Evolutionary conservation across 2,888 invertebrate species (phyloP).

Genomic region (Drosophila quinaria): DNA sequence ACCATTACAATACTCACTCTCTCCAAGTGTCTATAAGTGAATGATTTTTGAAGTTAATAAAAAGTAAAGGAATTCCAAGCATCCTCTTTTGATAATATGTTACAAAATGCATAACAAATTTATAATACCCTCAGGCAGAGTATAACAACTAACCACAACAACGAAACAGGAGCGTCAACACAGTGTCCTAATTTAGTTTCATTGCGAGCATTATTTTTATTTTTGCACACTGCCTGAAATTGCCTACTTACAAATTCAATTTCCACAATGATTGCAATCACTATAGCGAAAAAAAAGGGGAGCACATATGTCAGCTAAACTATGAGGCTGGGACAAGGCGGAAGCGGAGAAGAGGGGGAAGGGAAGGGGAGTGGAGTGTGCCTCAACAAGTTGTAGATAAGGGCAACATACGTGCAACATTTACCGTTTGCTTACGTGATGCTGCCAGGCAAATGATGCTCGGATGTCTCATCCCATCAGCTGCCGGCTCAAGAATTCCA

Average conservation of each 20-base stretch:
- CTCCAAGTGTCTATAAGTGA: too few relatives aligned
- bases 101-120: background rate
- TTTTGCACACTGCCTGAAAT: slow-evolving; percentile 54
- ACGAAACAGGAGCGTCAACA: slow-evolving; percentile 20
- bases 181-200: slow-evolving; percentile 64
- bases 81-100: background rate
- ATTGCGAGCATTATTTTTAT: slow-evolving; percentile 69
- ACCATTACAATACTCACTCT: too few relatives aligned
- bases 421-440: slow-evolving; percentile 68
- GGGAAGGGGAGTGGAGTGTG: background rate
- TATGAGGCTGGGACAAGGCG: background rate
- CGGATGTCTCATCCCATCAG: slow-evolving; percentile 17
- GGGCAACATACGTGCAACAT: slow-evolving; percentile 64
- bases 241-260: slow-evolving; percentile 76
- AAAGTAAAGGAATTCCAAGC: too few relatives aligned
- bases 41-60: too few relatives aligned
- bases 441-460: slow-evolving; percentile 42
- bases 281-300: slow-evolving; percentile 34
- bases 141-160: slow-evolving; percentile 21
- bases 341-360: background rate
- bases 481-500: background rate
- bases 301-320: slow-evolving; percentile 38
- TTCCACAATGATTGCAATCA: slow-evolving; percentile 74
- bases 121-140: background rate
- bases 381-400: slow-evolving; percentile 38